Conservation (phyloP, 2,113 vertebrate genomes). For the Hypomesus transpacificus region DNA sequence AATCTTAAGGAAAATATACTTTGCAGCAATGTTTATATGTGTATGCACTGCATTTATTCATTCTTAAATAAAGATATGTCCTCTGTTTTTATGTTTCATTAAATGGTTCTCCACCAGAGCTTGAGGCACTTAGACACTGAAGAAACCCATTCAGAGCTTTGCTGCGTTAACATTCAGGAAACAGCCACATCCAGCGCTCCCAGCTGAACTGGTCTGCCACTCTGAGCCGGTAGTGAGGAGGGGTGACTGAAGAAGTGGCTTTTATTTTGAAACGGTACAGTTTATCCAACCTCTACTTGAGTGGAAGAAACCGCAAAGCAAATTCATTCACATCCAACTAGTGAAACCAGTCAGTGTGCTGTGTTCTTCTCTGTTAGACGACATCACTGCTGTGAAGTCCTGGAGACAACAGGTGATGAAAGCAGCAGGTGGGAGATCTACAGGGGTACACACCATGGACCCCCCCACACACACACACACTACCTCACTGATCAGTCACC, state of each 20-base stretch:
- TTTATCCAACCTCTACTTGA: not conserved
- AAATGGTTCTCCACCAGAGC: slow-evolving; percentile 21
- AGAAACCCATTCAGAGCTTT: slow-evolving; percentile 40
- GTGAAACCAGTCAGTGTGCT: too few species aligned
- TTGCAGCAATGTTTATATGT: slow-evolving; percentile 48
- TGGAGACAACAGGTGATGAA: not conserved
- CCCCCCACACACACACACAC: not conserved
- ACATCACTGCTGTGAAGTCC: too few species aligned
- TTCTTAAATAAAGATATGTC: slow-evolving; percentile 52
- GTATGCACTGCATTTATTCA: slow-evolving; percentile 43
- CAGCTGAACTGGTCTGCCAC: slow-evolving; percentile 7
- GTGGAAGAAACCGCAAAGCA: not conserved
- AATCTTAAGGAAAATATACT: slow-evolving; percentile 51
- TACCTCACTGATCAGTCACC: not conserved
- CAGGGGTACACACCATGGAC: not conserved
- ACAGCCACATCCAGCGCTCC: slow-evolving; percentile 23
- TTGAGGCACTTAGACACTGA: slow-evolving; percentile 69
- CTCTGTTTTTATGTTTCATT: slow-evolving; percentile 4
- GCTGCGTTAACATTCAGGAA: slow-evolving; percentile 23
- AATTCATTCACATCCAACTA: too few species aligned
- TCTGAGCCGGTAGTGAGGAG: too few species aligned
- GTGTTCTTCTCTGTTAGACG: too few species aligned
- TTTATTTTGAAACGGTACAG: not conserved
- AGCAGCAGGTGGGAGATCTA: not conserved
- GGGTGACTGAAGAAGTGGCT: not conserved